Conservation (phyloP, 2,797 vertebrate genomes). For the Phataginus tricuspis region DNA sequence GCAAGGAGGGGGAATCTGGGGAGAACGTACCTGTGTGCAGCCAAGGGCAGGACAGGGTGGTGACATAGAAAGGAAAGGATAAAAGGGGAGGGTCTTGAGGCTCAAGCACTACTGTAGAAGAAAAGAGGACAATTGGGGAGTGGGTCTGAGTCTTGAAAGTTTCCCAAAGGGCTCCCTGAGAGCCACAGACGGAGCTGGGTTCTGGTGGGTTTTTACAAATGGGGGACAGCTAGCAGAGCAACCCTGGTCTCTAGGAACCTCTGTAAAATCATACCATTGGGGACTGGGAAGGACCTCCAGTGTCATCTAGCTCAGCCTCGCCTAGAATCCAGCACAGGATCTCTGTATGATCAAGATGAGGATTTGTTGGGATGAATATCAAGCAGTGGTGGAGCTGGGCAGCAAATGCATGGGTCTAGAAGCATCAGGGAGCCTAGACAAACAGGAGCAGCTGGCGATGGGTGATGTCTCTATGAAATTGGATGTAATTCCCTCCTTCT, state of each 20-base stretch:
- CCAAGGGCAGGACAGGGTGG: not conserved
- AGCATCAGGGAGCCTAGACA: not conserved
- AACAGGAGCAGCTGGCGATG: conserved; percentile 28
- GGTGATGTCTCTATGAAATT: not conserved
- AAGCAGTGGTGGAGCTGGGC: not conserved
- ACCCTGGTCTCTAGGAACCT: not conserved
- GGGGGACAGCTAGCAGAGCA: not conserved
- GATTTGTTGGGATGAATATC: not conserved
- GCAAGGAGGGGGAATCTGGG: not conserved
- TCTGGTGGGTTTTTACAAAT: not conserved
- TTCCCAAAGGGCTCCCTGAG: not conserved
- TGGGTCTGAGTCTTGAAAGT: not conserved
- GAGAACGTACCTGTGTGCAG: not conserved
- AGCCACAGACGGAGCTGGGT: not conserved
- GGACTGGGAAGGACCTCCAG: not conserved
- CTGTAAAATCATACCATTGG: not conserved
- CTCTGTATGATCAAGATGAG: not conserved
- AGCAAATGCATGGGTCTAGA: not conserved
- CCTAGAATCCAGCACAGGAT: not conserved
- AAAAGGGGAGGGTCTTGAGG: not conserved
- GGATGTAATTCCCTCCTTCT: conserved; percentile 37
- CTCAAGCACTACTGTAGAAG: not conserved
- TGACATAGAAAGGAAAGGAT: not conserved
- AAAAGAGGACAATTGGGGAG: not conserved
- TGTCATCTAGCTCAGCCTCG: not conserved